Evolutionary conservation across 1,140 invertebrate species (phyloP), one percentile per base, ranked within the genome.

Genomic region (Periplaneta americana): DNA sequence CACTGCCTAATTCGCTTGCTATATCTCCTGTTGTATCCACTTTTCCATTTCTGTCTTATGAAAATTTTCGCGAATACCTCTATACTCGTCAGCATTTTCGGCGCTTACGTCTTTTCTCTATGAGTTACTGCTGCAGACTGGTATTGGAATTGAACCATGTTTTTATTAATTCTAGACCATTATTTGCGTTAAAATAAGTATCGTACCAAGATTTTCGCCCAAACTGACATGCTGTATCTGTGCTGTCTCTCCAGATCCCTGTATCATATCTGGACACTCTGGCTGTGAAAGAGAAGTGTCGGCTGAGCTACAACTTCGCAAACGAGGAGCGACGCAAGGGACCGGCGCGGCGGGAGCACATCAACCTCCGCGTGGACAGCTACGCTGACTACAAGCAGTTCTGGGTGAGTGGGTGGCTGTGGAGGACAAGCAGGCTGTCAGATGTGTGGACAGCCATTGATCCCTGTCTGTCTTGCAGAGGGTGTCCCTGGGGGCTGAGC

Each of bases 261-360:
- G 87, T 90, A 83, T 88, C 89, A 5, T 88, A 88, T 84, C 83
- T 90, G 66, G 90, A 90, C 81, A 87, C 85, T 28, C 84, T 88
- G 57, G 84, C 86, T 18, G 87, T 90, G 10, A 90, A 90, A 83
- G 86, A 89, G 85, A 86, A 86, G 78, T 90, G 90, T 83, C 87
- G 88, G 34, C 82, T 90, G 18, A 89, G 89, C 82, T 89, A 88
- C 74, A 89, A 90, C 79, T 88, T 90, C 76, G 86, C 86, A 78
- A 87, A 87, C 77, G 89, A 89, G 81, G 87, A 89, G 11, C 86
- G 83, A 78, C 84, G 80, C 76, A 81, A 75, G 80, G 86, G 84
- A 10, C 83, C 85, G 31, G 80, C 83, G 57, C 86, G 86, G 84
- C 83, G 85, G 31, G 87, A 89, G 78, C 84, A 88, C 75, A 88